Percentiles rank a stretch among this genome's conserved stretches.
Evolutionary conservation across 2,113 vertebrate species (phyloP).

Genomic region (Forbesichthys agassizii): DNA sequence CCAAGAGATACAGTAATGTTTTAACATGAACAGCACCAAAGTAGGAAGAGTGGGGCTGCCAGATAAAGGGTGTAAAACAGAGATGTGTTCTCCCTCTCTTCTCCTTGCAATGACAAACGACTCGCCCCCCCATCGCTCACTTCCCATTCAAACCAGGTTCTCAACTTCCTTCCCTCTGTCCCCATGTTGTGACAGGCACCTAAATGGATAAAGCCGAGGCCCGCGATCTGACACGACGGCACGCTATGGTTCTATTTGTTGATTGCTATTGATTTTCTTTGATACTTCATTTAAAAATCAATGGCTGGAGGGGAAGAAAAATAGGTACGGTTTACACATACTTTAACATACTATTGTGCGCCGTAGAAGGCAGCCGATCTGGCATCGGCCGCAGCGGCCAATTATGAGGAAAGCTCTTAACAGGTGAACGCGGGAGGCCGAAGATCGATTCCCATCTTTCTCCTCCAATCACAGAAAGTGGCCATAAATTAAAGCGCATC

Average conservation of each 20-base stretch:
- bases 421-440: conserved; percentile 90
- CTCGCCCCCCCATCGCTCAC: conserved; percentile 75
- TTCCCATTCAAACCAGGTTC: conserved; percentile 82
- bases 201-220: conserved; percentile 86
- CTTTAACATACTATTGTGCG: conserved; percentile 88
- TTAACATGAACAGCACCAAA: conserved; percentile 52
- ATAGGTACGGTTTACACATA: conserved; percentile 91
- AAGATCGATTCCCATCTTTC: conserved; percentile 89
- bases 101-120: conserved; percentile 75
- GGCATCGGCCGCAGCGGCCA: conserved; percentile 80
- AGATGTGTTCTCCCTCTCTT: conserved; percentile 33
- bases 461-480: conserved; percentile 97
- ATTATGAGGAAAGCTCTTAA: conserved; percentile 98
- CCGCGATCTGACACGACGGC: conserved; percentile 85
- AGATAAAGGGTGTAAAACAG: not conserved
- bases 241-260: conserved; percentile 93
- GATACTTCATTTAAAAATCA: conserved; percentile 99
- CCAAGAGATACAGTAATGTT: conserved; percentile 66
- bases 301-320: conserved; percentile 87
- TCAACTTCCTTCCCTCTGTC: conserved; percentile 75
- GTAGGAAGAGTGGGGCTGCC: conserved; percentile 18
- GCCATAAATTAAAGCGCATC: conserved; percentile 97
- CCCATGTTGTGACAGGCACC: conserved; percentile 87
- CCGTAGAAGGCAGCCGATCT: conserved; percentile 81
- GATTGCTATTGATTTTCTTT: conserved; percentile 99